Evolutionary conservation across 2,113 vertebrate genomes (phyloP).

Genomic region (Perccottus glenii): DNA sequence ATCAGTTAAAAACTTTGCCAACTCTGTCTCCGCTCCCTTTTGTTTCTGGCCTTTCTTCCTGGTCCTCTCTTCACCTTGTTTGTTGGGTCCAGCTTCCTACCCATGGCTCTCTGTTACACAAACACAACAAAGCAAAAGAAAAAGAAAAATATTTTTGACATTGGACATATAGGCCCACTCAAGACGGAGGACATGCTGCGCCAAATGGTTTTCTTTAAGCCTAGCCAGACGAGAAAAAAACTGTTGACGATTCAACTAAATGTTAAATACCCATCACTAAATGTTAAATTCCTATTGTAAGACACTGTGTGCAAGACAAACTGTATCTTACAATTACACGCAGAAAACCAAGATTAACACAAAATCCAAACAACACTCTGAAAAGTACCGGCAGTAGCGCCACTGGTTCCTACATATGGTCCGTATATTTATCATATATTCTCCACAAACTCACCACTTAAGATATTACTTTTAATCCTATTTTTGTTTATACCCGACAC

Average conservation of each 20-base stretch:
- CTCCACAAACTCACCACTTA: conserved; percentile 49
- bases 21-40: conserved; percentile 89
- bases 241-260: too few species aligned
- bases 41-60: conserved; percentile 91
- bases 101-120: conserved; percentile 79
- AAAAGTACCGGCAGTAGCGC: neutral
- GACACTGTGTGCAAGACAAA: too few species aligned
- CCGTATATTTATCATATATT: neutral
- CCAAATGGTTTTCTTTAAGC: too few species aligned
- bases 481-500: neutral
- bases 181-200: too few species aligned
- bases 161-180: too few species aligned
- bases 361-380: neutral
- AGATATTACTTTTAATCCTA: neutral
- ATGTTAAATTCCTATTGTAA: too few species aligned
- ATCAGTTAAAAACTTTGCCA: conserved; percentile 81
- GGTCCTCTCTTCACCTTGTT: conserved; percentile 88
- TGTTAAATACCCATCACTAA: too few species aligned
- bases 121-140: conserved; percentile 17
- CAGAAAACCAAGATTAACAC: neutral
- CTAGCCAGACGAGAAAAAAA: too few species aligned
- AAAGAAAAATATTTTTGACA: neutral
- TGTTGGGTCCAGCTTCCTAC: conserved; percentile 89
- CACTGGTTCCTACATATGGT: too few species aligned
- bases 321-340: too few species aligned